Percentiles rank a stretch among this genome's conserved stretches.
Conservation (phyloP, 2,797 vertebrate genomes). For the Cossypha niveicapilla region DNA sequence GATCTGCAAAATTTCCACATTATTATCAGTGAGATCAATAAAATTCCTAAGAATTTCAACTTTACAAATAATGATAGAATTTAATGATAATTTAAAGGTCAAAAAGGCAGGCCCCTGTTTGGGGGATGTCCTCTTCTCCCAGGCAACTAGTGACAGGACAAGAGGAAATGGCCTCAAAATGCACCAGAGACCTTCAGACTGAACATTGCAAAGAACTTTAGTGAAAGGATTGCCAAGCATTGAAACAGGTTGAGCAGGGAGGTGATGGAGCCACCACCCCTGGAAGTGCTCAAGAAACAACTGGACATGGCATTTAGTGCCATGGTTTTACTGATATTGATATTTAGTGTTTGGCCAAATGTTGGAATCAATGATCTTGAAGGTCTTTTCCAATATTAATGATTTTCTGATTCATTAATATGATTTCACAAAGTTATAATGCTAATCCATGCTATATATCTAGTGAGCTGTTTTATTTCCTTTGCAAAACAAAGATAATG, state of each 20-base stretch:
- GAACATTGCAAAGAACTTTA: not conserved
- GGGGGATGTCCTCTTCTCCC: not conserved
- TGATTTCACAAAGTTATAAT: not conserved
- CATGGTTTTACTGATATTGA: not conserved
- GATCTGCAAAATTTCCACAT: not conserved
- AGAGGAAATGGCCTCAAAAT: not conserved
- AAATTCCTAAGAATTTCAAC: not conserved
- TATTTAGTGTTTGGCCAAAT: not conserved
- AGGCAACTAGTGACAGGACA: not conserved
- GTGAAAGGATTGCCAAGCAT: not conserved
- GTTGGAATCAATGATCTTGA: not conserved
- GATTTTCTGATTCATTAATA: not conserved
- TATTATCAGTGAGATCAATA: not conserved
- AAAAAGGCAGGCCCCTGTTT: not conserved
- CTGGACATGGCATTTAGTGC: too few relatives aligned
- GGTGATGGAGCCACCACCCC: not conserved
- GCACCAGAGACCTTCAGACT: not conserved
- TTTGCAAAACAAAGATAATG: not conserved
- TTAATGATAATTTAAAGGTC: not conserved
- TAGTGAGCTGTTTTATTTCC: not conserved
- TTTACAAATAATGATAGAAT: not conserved
- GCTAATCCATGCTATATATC: not conserved
- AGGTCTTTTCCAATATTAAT: not conserved
- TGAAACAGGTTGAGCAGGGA: not conserved
- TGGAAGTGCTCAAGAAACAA: not conserved